Evolutionary conservation across 2,797 vertebrate genomes (phyloP).

Genomic region (Malurus splendens): DNA sequence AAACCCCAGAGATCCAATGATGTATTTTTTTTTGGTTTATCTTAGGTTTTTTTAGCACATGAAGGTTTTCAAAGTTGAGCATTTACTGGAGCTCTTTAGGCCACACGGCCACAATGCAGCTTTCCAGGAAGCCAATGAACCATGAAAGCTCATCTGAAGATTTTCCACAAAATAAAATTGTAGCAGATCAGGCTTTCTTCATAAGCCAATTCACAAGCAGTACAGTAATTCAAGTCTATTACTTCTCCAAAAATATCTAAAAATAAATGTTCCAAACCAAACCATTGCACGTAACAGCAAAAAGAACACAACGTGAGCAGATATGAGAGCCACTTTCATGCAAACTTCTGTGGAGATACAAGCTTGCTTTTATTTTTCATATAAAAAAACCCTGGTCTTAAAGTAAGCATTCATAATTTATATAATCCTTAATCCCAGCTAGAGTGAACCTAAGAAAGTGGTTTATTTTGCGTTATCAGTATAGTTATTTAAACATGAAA

Average conservation of each 20-base stretch:
- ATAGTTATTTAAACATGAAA: not conserved
- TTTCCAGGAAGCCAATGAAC: slow-evolving; percentile 21
- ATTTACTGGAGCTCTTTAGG: not conserved
- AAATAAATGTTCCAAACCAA: not conserved
- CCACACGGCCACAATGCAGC: not conserved
- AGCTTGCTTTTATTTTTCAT: not conserved
- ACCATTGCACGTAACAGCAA: not conserved
- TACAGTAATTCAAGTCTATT: not conserved
- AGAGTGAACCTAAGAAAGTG: not conserved
- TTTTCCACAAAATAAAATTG: not conserved
- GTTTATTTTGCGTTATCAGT: not conserved
- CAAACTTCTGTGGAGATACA: not conserved
- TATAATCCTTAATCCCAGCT: not conserved
- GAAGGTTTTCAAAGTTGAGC: not conserved
- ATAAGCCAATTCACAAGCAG: not conserved
- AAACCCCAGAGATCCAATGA: fast-evolving
- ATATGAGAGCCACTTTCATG: not conserved
- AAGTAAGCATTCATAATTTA: not conserved
- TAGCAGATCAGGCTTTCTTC: not conserved
- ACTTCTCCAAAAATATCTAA: not conserved
- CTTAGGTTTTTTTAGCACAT: not conserved
- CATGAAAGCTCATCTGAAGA: not conserved
- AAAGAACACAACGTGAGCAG: not conserved
- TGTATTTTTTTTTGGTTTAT: not conserved
- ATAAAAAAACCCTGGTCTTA: not conserved